These are phyloP conservation scores for Drosophila baimaii DNA, from an alignment of 1,140 invertebrate species.

Conservation along the genomic window DNA sequence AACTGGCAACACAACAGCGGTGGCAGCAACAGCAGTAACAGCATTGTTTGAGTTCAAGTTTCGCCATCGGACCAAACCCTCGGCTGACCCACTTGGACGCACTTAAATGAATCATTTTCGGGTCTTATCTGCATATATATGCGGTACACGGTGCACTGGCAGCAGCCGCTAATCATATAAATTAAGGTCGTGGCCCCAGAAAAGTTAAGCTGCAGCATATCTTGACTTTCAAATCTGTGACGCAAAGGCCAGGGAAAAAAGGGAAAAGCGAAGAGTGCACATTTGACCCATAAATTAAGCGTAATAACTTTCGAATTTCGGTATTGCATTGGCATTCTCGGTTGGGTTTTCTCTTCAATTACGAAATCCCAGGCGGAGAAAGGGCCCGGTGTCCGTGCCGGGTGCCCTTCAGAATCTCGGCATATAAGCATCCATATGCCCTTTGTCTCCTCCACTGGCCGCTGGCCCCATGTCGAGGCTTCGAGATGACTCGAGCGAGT, in stretches of 20 bases:
- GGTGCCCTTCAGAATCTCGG: constrained; percentile 59
- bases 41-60: constrained; percentile 60
- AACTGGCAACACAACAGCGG: constrained; percentile 9
- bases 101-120: constrained; percentile 62
- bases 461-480: constrained; percentile 4
- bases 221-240: constrained; percentile 77
- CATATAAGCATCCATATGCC: constrained; percentile 26
- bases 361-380: constrained; percentile 50
- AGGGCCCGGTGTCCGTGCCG: constrained; percentile 50
- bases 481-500: constrained; percentile 13
- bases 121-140: constrained; percentile 65
- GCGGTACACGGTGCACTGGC: constrained; percentile 8
- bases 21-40: constrained; percentile 37
- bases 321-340: constrained; percentile 66
- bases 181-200: constrained; percentile 66
- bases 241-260: constrained; percentile 64
- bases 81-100: constrained; percentile 37
- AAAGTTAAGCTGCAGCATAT: constrained; percentile 49
- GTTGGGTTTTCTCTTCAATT: constrained; percentile 68
- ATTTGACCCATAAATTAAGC: constrained; percentile 82
- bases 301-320: constrained; percentile 80
- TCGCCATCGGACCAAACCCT: constrained; percentile 46
- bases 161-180: constrained; percentile 76
- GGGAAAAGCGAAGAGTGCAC: constrained; percentile 52
- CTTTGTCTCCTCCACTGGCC: constrained; percentile 7